These are phyloP conservation scores for Autographa gamma DNA, from an alignment of 2,888 invertebrate species.

Conservation along the genomic window DNA sequence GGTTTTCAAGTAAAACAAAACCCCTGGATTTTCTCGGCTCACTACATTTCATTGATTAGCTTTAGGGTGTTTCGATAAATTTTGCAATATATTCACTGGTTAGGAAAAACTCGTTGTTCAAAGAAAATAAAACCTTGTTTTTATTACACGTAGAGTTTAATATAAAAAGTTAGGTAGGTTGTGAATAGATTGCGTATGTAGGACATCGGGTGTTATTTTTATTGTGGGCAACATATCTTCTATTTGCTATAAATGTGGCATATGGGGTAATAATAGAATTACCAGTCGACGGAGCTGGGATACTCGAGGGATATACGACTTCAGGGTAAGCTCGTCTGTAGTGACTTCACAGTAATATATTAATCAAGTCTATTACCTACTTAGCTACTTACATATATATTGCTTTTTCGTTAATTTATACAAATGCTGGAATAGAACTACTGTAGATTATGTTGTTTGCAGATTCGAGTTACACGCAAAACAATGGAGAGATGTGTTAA, in stretches of 20 bases:
- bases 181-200: constrained; percentile 35
- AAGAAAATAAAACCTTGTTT: constrained; percentile 39
- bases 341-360: constrained; percentile 20
- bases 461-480: too few species aligned
- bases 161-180: constrained; percentile 31
- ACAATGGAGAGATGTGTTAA: too few species aligned
- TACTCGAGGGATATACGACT: constrained; percentile 32
- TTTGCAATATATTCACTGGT: constrained; percentile 41
- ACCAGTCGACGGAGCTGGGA: constrained; percentile 24
- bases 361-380: constrained; percentile 12
- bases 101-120: constrained; percentile 32
- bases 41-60: constrained; percentile 33
- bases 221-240: constrained; percentile 12
- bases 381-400: too few species aligned
- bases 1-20: constrained; percentile 8
- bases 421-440: too few species aligned
- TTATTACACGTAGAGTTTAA: constrained; percentile 31
- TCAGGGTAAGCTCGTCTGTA: constrained; percentile 34
- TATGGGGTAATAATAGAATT: constrained; percentile 30
- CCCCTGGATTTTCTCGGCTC: constrained; percentile 16
- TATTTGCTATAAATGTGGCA: constrained; percentile 25
- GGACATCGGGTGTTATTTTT: constrained; percentile 38
- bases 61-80: constrained; percentile 27
- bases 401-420: too few species aligned
- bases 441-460: too few species aligned